phyloP scores from a whole-genome alignment of 1,140 invertebrate species.

The Bombus terrestris region DNA sequence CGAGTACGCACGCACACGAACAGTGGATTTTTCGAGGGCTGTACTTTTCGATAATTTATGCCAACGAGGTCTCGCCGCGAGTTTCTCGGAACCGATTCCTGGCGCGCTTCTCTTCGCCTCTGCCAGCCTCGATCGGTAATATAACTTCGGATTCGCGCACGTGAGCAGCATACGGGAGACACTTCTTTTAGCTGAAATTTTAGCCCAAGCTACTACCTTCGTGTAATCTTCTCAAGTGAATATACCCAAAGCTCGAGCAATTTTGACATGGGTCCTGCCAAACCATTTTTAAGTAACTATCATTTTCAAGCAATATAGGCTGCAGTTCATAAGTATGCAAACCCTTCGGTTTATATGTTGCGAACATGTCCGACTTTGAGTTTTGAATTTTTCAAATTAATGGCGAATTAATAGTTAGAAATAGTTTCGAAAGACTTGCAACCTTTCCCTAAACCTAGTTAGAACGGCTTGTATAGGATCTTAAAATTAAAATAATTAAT shows the following conservation, averaged over 20 bases:
- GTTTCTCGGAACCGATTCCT: constrained; percentile 54
- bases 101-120: not conserved
- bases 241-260: not conserved
- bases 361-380: no score
- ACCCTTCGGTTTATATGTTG: no score
- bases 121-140: constrained; percentile 31
- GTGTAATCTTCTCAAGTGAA: not conserved
- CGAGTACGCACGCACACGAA: constrained; percentile 48
- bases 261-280: no score
- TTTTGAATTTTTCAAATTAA: no score
- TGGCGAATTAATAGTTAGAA: no score
- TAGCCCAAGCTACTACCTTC: not conserved
- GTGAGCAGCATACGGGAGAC: constrained; percentile 4
- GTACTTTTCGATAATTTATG: constrained; percentile 69
- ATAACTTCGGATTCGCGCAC: constrained; percentile 42
- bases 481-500: no score
- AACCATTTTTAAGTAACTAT: no score
- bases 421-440: no score
- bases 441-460: no score
- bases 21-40: constrained; percentile 60
- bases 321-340: no score
- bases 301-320: no score
- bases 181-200: constrained; percentile 25
- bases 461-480: no score
- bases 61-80: constrained; percentile 48